These are phyloP conservation scores for Dynastes grantii DNA, from an alignment of 2,888 invertebrate genomes.

Conservation along the genomic window DNA sequence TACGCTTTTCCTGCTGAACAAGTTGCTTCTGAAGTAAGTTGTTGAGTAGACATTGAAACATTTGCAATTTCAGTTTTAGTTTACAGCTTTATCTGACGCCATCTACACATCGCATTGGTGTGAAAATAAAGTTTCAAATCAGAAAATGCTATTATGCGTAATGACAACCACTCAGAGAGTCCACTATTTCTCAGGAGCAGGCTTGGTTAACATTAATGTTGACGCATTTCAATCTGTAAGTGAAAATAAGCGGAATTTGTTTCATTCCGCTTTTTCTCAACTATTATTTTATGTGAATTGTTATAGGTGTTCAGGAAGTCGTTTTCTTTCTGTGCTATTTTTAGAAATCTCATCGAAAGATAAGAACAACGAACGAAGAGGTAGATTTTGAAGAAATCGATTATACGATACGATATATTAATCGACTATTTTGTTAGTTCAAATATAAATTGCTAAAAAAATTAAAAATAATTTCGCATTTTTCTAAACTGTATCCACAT, in stretches of 20 bases:
- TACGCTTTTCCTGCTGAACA: constrained; percentile 28
- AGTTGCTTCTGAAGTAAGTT: constrained; percentile 2
- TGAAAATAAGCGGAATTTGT: background rate
- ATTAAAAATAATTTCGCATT: no score
- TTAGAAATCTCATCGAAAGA: background rate
- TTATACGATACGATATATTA: no score
- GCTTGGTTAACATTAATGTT: constrained; percentile 32
- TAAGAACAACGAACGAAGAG: no score
- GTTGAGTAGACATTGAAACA: background rate
- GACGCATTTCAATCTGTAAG: constrained; percentile 42
- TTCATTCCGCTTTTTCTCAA: no score
- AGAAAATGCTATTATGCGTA: constrained; percentile 31
- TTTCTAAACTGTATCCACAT: no score
- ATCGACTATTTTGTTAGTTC: no score
- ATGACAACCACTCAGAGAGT: constrained; percentile 31
- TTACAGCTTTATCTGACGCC: constrained; percentile 21
- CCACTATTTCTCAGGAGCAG: constrained; percentile 38
- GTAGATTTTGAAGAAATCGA: no score
- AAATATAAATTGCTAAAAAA: no score
- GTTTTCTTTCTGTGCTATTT: constrained; percentile 17
- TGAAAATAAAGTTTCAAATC: constrained; percentile 35
- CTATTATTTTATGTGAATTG: background rate
- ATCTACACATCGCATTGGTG: constrained; percentile 47
- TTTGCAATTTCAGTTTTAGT: background rate
- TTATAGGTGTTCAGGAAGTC: constrained; percentile 15